Evolutionary conservation across 2,888 invertebrate genomes (phyloP), one percentile per base, ranked within the genome.

Genomic region (Papilio gigon): DNA sequence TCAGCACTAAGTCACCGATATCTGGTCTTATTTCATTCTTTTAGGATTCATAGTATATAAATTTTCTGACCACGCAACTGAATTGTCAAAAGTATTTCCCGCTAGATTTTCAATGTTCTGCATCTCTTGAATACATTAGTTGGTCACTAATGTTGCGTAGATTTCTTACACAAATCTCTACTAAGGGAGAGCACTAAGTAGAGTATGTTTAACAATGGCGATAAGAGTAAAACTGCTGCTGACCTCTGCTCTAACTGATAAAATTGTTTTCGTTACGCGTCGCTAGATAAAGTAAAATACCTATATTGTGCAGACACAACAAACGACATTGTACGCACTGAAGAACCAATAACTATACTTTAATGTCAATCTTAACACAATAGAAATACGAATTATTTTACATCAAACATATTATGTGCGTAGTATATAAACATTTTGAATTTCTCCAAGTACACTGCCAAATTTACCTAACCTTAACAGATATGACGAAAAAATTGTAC

Each of bases 221-320:
- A 50, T 50, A 50, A 25, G 50, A 11, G 53, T 30, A 27, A 4
- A 20, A 22, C 30, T 3, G 17, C 14, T 22, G 47, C 33, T 62
- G 62, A 47, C 27, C 27, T 47, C n/a, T 60, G n/a, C 22, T 47
- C 22, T 63, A 37, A 35, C 33, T n/a, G 66, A 66, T 47, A 66
- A 60, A 66, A 25, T 47, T 66, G 66, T 66, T 66, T 66, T 66
- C 33, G 44, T 25, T 33, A 12, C 27, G 42, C 44, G 44, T 65
- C 44, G 44, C 5, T 11, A 6, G 58, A 66, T 66, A 60, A 66
- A 27, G 22, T 56, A 20, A 42, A 65, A 56, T 58, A 47, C 59
- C 35, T 66, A 63, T 33, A 37, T 12, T 9, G 5, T 37, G 20
- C 60, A 66, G 66, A 66, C 66, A 66, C 30, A 66, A 66, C 66